Percentiles rank a stretch among this genome's conserved stretches.
Evolutionary conservation across 2,888 invertebrate genomes (phyloP).

Genomic region (Belgica antarctica): DNA sequence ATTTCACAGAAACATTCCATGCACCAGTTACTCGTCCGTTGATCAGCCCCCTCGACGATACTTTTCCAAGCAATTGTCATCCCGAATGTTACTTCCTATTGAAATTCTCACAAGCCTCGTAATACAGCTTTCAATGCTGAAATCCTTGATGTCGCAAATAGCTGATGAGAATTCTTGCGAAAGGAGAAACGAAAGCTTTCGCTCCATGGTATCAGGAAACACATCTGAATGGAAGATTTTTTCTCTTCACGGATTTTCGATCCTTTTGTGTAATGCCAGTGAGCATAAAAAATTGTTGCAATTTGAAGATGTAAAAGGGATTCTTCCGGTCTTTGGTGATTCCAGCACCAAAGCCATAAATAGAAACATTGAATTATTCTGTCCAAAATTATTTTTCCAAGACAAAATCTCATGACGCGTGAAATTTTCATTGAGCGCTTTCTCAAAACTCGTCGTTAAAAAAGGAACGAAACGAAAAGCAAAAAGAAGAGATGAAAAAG

Average conservation of each 20-base stretch:
- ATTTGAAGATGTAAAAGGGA: not conserved
- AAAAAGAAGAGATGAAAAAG: not conserved
- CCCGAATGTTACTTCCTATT: too few relatives aligned
- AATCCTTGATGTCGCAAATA: not conserved
- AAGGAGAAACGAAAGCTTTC: not conserved
- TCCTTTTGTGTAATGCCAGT: not conserved
- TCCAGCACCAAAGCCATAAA: conserved; percentile 2
- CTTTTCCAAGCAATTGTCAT: too few relatives aligned
- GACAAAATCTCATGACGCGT: not conserved
- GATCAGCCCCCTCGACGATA: too few relatives aligned
- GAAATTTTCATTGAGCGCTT: not conserved
- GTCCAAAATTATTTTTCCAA: not conserved
- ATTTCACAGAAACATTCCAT: too few relatives aligned
- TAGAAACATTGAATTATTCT: conserved; percentile 11
- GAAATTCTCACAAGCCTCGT: too few relatives aligned
- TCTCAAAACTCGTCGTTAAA: not conserved
- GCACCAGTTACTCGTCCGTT: too few relatives aligned
- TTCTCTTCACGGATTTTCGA: too few relatives aligned
- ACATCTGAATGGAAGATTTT: not conserved
- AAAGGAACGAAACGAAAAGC: not conserved
- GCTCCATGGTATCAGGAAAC: conserved; percentile 1
- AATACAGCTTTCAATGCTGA: too few relatives aligned
- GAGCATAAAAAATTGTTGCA: not conserved
- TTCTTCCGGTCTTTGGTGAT: not conserved
- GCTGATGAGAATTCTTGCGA: conserved; percentile 3